Percentiles rank a stretch among this genome's conserved stretches.
phyloP scores from a whole-genome alignment of 2,888 invertebrate genomes.

The Tortrix viridana region DNA sequence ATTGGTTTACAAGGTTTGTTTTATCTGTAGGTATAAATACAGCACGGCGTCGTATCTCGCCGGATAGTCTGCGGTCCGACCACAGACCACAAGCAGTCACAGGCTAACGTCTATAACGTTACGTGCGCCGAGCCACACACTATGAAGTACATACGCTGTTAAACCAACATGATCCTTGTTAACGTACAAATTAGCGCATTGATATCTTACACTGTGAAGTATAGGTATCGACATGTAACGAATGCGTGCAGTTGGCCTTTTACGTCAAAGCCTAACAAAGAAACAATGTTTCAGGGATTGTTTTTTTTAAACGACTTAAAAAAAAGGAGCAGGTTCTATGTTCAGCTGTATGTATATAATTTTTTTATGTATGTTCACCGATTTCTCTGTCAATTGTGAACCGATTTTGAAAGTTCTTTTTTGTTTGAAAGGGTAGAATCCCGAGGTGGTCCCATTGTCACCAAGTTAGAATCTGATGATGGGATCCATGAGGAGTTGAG shows the following conservation, averaged over 20 bases:
- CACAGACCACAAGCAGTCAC: constrained; percentile 63
- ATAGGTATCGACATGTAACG: constrained; percentile 14
- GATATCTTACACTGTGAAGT: neutral
- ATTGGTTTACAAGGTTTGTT: constrained; percentile 52
- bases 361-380: too few relatives aligned
- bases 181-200: neutral
- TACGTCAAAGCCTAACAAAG: constrained; percentile 22
- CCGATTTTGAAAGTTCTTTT: too few relatives aligned
- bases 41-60: constrained; percentile 63
- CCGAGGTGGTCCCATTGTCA: too few relatives aligned
- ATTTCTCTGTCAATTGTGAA: too few relatives aligned
- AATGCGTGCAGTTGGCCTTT: constrained; percentile 19
- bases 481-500: too few relatives aligned
- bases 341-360: too few relatives aligned
- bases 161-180: constrained; percentile 17
- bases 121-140: constrained; percentile 18
- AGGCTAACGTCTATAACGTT: constrained; percentile 30
- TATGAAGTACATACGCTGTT: constrained; percentile 4
- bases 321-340: too few relatives aligned
- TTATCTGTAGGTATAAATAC: constrained; percentile 53
- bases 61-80: constrained; percentile 67
- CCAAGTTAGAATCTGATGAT: too few relatives aligned
- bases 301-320: too few relatives aligned
- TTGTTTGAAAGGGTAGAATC: too few relatives aligned
- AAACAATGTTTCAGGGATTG: neutral